Evolutionary conservation across 2,113 vertebrate genomes (phyloP).

Genomic region (Mandrillus leucophaeus): DNA sequence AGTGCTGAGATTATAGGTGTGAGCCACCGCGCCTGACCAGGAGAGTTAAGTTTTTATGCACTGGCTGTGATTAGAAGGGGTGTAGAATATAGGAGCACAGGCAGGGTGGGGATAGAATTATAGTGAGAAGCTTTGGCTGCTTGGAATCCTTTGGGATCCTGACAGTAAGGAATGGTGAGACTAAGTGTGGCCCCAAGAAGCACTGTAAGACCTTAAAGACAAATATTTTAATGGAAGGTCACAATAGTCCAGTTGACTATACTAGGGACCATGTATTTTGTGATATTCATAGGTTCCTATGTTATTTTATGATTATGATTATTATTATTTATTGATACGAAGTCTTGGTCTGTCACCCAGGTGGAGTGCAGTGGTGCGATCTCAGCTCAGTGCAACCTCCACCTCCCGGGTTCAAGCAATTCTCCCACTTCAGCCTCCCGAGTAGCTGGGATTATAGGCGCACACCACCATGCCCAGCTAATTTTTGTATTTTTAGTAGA

Average conservation of each 20-base stretch:
- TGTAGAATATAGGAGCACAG: background rate
- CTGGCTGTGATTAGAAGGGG: background rate
- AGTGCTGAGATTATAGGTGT: too few relatives aligned
- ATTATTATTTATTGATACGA: background rate
- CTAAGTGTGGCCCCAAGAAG: background rate
- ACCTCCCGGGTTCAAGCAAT: background rate
- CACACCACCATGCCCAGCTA: background rate
- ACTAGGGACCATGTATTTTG: slow-evolving; percentile 26
- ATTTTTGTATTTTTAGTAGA: background rate
- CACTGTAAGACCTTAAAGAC: background rate
- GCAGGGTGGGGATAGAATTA: background rate
- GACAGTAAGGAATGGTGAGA: slow-evolving; percentile 3
- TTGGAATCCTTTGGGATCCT: background rate
- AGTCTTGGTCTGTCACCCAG: background rate
- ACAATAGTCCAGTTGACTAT: background rate
- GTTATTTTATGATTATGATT: background rate
- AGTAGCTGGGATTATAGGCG: background rate
- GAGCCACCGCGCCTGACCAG: background rate
- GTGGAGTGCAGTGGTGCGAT: background rate
- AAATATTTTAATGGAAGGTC: slow-evolving; percentile 22
- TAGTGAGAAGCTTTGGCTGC: background rate
- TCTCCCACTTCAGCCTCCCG: background rate
- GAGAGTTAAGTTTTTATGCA: slow-evolving; percentile 20
- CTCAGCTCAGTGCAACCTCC: background rate
- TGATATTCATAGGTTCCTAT: background rate